Evolutionary conservation across 2,888 invertebrate species (phyloP).

Genomic region (Plagiodera versicolora): DNA sequence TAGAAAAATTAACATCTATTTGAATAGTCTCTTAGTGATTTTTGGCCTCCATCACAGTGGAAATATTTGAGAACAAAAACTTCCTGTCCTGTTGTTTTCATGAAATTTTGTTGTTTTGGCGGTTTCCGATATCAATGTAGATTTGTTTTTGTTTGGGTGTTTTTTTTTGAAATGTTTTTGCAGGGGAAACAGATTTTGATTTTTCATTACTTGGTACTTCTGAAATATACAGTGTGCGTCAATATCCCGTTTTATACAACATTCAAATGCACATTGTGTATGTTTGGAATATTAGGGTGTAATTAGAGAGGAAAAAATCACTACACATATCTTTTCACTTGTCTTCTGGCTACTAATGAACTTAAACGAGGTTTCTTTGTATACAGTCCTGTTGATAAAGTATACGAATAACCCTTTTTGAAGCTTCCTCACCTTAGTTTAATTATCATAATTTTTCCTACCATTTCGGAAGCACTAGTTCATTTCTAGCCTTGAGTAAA

Average conservation of each 20-base stretch:
- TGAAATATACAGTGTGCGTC: too few species aligned
- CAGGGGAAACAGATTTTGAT: background rate
- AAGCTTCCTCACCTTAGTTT: background rate
- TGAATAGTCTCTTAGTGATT: too few species aligned
- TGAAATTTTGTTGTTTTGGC: constrained; percentile 8
- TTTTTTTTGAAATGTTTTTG: constrained; percentile 14
- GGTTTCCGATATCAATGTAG: constrained; percentile 29
- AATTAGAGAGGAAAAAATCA: too few species aligned
- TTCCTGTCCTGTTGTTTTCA: too few species aligned
- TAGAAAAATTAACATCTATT: too few species aligned
- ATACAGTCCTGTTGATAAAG: background rate
- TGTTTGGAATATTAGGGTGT: too few species aligned
- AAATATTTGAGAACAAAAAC: too few species aligned
- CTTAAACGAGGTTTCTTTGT: background rate
- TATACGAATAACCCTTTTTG: too few species aligned
- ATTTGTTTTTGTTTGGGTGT: constrained; percentile 23
- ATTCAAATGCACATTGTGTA: too few species aligned
- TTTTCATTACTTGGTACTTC: background rate
- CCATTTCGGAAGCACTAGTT: background rate
- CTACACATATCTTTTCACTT: background rate
- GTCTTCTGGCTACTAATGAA: background rate
- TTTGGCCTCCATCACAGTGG: too few species aligned
- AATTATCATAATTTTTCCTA: background rate
- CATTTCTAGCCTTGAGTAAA: background rate
- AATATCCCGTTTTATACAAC: too few species aligned